Evolutionary conservation across 2,113 vertebrate species (phyloP).

Genomic region (Isurus oxyrinchus): DNA sequence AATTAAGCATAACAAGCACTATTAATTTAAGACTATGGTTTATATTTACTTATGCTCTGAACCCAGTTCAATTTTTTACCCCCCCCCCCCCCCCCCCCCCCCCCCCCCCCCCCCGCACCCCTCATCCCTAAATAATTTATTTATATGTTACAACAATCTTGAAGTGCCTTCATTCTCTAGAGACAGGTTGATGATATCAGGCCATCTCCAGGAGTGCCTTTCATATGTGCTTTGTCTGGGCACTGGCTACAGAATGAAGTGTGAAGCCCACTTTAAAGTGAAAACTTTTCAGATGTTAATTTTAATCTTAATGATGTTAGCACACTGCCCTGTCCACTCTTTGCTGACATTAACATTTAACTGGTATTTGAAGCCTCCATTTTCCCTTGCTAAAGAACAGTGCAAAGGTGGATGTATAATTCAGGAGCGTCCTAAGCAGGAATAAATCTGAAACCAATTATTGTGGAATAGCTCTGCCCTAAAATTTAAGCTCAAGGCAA

Average conservation of each 20-base stretch:
- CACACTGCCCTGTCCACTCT: background rate
- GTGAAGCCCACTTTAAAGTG: background rate
- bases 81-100: too few relatives aligned
- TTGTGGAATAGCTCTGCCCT: background rate
- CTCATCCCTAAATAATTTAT: too few relatives aligned
- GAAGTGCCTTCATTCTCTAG: too few relatives aligned
- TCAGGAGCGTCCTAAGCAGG: background rate
- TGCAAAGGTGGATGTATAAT: background rate
- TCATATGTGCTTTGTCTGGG: background rate
- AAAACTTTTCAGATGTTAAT: background rate
- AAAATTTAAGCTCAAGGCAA: background rate
- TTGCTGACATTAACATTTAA: background rate
- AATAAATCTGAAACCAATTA: background rate
- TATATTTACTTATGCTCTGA: too few relatives aligned
- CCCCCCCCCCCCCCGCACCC: too few relatives aligned
- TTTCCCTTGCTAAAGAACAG: background rate
- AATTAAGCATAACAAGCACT: too few relatives aligned
- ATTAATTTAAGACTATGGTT: too few relatives aligned
- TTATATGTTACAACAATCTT: too few relatives aligned
- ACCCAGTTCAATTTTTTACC: too few relatives aligned
- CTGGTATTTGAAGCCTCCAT: background rate
- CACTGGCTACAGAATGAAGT: background rate
- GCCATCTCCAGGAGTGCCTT: background rate
- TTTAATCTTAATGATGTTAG: background rate
- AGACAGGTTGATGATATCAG: background rate